Evolutionary conservation across 2,888 invertebrate species (phyloP), one percentile per base, ranked within the genome.

Genomic region (Amblyteles armatorius): DNA sequence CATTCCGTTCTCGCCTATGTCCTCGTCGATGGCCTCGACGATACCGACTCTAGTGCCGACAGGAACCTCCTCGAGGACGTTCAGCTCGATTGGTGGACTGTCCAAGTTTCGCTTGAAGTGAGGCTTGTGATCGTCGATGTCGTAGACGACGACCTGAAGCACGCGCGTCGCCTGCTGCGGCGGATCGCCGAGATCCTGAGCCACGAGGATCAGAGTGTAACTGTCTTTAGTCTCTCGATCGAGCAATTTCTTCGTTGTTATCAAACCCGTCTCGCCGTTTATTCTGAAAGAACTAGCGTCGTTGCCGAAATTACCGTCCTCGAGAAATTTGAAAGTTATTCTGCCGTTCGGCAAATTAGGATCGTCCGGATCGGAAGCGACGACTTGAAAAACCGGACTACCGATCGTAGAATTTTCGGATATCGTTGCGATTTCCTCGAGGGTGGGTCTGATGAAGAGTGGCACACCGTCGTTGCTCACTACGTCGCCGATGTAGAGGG

Each of bases 401-500:
- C 97, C 97, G 57, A 96, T 95, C 0, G 96, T 96, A 1, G 96
- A 96, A 90, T 97, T 97, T 96, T 97, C 97, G 22, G 96, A 95
- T 5, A 97, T 94, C 88, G 95, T 95, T 0, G 97, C 96, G n/a
- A 95, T 94, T 92, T 97, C 97, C 57, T 96, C 96, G 3, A 95
- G 93, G 7, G 96, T 95, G 0, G 97, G 97, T 77, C 96, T 94
- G 19, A 97, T 95, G 90, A 97, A 97, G 33, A 95, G 94, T 0
- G 97, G 97, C 0, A 97, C 96, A 0, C 97, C 97, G 91, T 97
- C 97, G 89, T 97, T 97, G 82, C 96, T 96, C 72, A 97, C 97
- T 0, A 97, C 97, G 89, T 97, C 97, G 0, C 97, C 97, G 55
- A 98, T 96, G 87, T 96, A 96, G 3, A 97, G 91, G 0, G 95